Evolutionary conservation across 1,140 invertebrate genomes (phyloP).

Genomic region (Drosophila carrolli): DNA sequence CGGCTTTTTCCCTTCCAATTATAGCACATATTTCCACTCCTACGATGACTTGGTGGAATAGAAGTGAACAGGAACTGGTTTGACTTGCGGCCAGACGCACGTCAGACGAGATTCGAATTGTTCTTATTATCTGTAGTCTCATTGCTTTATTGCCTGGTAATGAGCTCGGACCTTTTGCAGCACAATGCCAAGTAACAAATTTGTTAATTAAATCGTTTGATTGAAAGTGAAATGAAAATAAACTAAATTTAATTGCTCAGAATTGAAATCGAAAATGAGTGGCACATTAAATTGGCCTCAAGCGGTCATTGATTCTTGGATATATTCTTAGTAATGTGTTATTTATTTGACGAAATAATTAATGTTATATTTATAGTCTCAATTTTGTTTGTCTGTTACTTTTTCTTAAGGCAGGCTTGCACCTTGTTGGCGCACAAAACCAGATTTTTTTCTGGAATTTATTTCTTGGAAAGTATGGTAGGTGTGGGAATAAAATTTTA

Average conservation of each 20-base stretch:
- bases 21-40: constrained; percentile 20
- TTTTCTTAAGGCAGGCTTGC: too few relatives aligned
- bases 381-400: too few relatives aligned
- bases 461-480: too few relatives aligned
- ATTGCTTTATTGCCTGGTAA: constrained; percentile 50
- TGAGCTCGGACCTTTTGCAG: constrained; percentile 32
- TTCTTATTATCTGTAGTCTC: constrained; percentile 42
- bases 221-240: constrained; percentile 48
- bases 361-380: neutral
- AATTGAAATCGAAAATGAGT: constrained; percentile 56
- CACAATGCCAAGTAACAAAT: constrained; percentile 16
- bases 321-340: constrained; percentile 16
- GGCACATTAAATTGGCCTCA: constrained; percentile 17
- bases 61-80: constrained; percentile 58
- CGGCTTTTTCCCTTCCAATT: constrained; percentile 51
- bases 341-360: constrained; percentile 1
- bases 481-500: too few relatives aligned
- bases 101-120: constrained; percentile 56
- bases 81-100: constrained; percentile 60
- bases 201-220: constrained; percentile 60
- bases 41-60: constrained; percentile 50
- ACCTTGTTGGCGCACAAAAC: too few relatives aligned
- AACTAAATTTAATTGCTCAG: constrained; percentile 40
- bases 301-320: constrained; percentile 54
- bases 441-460: too few relatives aligned